Percentiles rank a stretch among this genome's conserved stretches.
Evolutionary conservation across 2,797 vertebrate species (phyloP).

Genomic region (Pseudomugil tenellus): DNA sequence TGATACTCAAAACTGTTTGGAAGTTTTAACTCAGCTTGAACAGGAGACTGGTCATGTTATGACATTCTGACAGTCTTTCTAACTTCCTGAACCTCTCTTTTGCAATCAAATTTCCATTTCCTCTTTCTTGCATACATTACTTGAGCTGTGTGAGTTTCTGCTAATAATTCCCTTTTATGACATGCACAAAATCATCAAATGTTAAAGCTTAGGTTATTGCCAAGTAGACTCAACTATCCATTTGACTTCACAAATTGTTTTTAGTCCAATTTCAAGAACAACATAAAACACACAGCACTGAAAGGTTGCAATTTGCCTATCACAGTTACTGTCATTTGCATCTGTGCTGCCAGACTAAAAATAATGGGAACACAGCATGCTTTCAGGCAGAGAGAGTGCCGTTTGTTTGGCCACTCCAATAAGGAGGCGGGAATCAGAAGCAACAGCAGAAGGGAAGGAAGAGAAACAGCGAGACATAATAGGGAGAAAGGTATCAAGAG

Average conservation of each 20-base stretch:
- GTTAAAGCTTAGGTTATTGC: not conserved
- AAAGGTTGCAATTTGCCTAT: slow-evolving; percentile 75
- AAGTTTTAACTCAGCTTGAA: slow-evolving; percentile 25
- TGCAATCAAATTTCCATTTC: slow-evolving; percentile 66
- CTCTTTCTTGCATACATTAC: slow-evolving; percentile 46
- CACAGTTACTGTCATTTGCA: slow-evolving; percentile 75
- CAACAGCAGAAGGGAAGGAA: slow-evolving; percentile 19
- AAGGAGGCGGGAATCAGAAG: slow-evolving; percentile 33
- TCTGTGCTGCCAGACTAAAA: slow-evolving; percentile 62
- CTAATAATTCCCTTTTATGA: not conserved
- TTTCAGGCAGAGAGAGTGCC: slow-evolving; percentile 36
- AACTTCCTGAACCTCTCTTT: slow-evolving; percentile 58
- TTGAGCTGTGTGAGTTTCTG: slow-evolving; percentile 3
- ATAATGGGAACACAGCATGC: slow-evolving; percentile 58
- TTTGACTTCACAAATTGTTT: slow-evolving; percentile 8
- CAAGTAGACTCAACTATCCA: not conserved
- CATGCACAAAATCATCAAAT: not conserved
- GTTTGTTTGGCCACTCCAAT: slow-evolving; percentile 29
- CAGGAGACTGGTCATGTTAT: slow-evolving; percentile 26
- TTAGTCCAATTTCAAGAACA: not conserved
- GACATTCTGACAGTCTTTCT: slow-evolving; percentile 24
- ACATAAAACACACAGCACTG: slow-evolving; percentile 19
- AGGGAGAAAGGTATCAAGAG: slow-evolving; percentile 51
- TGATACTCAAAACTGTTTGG: not conserved
- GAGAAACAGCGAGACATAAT: slow-evolving; percentile 47